These are phyloP conservation scores for Cecidostiba fungosa DNA, from an alignment of 2,888 invertebrate species.

Conservation along the genomic window DNA sequence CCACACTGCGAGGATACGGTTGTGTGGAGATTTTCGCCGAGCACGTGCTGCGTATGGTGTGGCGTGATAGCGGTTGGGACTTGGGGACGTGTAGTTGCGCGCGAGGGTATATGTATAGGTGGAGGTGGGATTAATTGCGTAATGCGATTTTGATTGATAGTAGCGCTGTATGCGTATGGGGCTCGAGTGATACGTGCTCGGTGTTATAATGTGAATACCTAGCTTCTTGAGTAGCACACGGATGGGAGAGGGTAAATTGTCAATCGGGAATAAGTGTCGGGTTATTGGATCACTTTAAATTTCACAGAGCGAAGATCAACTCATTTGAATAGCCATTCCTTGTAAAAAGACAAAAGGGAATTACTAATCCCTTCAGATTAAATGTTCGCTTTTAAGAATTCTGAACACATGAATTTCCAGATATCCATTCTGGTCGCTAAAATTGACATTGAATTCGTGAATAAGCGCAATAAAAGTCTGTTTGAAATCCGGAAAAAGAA, in stretches of 20 bases:
- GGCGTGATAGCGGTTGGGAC: neutral
- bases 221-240: neutral
- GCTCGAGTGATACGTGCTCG: neutral
- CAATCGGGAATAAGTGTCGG: neutral
- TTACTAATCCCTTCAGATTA: no score
- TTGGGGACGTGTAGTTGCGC: neutral
- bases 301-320: no score
- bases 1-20: neutral
- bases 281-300: no score
- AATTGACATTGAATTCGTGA: no score
- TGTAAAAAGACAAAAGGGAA: no score
- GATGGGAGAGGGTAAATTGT: neutral
- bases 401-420: no score
- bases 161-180: neutral
- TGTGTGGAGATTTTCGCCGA: neutral
- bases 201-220: neutral
- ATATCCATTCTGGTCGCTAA: no score
- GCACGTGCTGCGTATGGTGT: neutral
- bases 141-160: conserved; percentile 6
- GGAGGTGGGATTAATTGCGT: conserved; percentile 7
- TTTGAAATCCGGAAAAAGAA: no score
- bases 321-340: no score
- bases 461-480: no score
- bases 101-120: neutral
- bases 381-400: no score